Base-by-base conservation (phyloP, 2,113 vertebrate genomes). In the Laticauda colubrina region DNA sequence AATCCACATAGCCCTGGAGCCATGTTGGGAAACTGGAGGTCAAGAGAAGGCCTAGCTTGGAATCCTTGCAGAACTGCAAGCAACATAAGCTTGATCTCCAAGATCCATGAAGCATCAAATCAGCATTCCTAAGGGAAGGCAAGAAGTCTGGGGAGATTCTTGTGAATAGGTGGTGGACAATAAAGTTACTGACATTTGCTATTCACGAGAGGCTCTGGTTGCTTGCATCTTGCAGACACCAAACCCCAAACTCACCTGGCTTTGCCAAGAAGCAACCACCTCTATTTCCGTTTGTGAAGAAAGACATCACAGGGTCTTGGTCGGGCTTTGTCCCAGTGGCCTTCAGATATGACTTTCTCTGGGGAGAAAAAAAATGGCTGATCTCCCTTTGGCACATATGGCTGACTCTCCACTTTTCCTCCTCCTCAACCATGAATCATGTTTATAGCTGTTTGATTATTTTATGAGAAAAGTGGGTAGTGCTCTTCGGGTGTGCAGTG, bases 381-480 rank as follows among this genome's bases (percentile, higher is more conserved):
- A 55, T 87, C 59, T 51, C 88, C 29, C 43, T 34, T 54, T 94
- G 26, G 29, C 39, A 55, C 21, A 53, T 48, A 8, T 18, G 3
- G 57, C 14, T 57, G 86, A 91, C 26, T 57, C 92, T 86, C 59
- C 55, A 81, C 56, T 89, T 21, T 51, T 14, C 90, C 51, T 26
- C 51, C 53, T 69, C 9, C 6, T 24, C 75, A n/a, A 51, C 39
- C 23, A 9, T 91, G 92, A 96, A 92, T 95, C 91, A 92, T 43
- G 89, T 89, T 92, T 57, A 12, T 88, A 91, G 91, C 86, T 93
- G 0, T 54, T 89, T 95, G 90, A 91, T 14, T 91, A 0, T 7
- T 89, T 90, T 53, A 85, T 39, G 81, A 94, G 95, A 92, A 94
- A 90, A 92, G 93, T 93, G 88, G 94, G 64, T 20, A 85, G 55